phyloP scores from a whole-genome alignment of 2,113 vertebrate species.

The Aix galericulata region DNA sequence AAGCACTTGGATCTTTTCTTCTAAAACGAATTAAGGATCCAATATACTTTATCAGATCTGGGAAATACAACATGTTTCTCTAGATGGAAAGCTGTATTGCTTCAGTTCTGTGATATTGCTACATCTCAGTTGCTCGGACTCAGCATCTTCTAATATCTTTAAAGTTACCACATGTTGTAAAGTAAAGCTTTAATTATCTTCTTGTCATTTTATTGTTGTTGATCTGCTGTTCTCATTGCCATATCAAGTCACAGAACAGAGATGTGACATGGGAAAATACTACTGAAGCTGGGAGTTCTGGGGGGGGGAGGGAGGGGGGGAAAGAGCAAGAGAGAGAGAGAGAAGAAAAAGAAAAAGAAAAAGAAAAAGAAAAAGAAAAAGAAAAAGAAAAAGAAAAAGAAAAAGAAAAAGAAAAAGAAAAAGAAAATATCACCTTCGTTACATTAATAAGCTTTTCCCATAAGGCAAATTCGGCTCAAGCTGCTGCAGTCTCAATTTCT shows the following conservation, averaged over 20 bases:
- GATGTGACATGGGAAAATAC: not conserved
- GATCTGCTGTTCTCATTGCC: not conserved
- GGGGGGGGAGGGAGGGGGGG: too few relatives aligned
- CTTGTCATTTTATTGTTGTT: not conserved
- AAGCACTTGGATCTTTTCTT: constrained; percentile 24
- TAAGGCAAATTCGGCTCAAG: not conserved
- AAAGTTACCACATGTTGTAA: constrained; percentile 13
- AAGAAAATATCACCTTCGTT: not conserved
- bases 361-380: not conserved
- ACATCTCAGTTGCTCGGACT: not conserved
- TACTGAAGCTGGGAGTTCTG: not conserved
- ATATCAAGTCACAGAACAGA: not conserved
- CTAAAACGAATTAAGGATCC: constrained; percentile 34
- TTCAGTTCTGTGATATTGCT: not conserved
- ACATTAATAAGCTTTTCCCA: constrained; percentile 32
- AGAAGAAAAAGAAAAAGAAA: not conserved
- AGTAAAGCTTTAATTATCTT: constrained; percentile 33
- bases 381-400: too few relatives aligned
- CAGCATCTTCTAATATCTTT: constrained; percentile 23
- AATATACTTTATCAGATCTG: constrained; percentile 42
- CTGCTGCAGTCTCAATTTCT: constrained; percentile 36
- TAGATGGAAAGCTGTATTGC: not conserved
- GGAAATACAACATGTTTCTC: constrained; percentile 22
- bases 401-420: not conserved
- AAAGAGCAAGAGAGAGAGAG: too few relatives aligned